Conservation (phyloP, 2,113 vertebrate species). For the Nothoprocta pentlandii region DNA sequence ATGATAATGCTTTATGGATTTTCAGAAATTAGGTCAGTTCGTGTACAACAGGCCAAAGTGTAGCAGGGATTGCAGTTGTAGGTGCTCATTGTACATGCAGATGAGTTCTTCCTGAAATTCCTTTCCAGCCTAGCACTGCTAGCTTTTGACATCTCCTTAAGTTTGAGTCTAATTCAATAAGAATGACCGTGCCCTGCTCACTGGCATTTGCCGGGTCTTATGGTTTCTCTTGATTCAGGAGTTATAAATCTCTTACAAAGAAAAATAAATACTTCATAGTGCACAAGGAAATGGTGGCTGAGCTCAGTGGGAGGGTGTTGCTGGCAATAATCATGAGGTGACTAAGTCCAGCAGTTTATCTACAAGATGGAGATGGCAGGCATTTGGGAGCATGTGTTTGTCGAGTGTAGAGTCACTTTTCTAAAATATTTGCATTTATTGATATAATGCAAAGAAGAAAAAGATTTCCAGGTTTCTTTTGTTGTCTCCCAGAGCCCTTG, state of each 20-base stretch:
- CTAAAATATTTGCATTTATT: background rate
- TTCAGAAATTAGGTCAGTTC: conserved; percentile 41
- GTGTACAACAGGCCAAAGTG: background rate
- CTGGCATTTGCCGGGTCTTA: background rate
- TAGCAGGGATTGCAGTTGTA: background rate
- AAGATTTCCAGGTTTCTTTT: background rate
- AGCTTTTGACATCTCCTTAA: background rate
- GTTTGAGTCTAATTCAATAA: background rate
- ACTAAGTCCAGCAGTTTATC: background rate
- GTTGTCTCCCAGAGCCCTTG: background rate
- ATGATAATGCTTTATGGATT: conserved; percentile 31
- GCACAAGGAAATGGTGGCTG: background rate
- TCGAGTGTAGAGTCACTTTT: background rate
- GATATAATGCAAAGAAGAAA: background rate
- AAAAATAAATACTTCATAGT: background rate
- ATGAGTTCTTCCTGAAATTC: conserved; percentile 13
- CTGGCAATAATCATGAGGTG: background rate
- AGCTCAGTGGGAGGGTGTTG: background rate
- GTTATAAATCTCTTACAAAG: background rate
- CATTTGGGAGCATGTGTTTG: background rate
- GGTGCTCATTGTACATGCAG: conserved; percentile 28
- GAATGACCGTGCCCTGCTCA: background rate
- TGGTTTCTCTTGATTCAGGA: background rate
- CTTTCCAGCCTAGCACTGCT: background rate
- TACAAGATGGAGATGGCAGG: background rate